Evolutionary conservation across 2,113 vertebrate species (phyloP), one percentile per base, ranked within the genome.

Genomic region (Rhipidura dahli): DNA sequence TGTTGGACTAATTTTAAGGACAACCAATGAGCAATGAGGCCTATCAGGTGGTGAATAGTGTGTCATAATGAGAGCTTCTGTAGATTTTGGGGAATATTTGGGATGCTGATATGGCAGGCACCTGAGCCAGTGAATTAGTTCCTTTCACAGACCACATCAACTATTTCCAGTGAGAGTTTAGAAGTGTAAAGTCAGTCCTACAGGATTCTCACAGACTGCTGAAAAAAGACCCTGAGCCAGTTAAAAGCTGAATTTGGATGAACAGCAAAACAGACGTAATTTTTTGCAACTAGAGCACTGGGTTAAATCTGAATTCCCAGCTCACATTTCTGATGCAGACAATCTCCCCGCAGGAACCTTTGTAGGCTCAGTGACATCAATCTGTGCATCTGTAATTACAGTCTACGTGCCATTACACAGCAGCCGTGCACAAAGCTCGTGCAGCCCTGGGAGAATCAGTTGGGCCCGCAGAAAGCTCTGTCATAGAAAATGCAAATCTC

Each of bases 231-330:
- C 49, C 21, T 2, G 33, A 88, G 75, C 44, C 83, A 72, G 49
- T 45, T 76, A 53, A 65, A 69, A 94, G 39, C 66, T 50, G 71
- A 80, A 95, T 86, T 50, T 73, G 68, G 64, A 86, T 44, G 94
- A 92, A 78, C 33, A 71, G 76, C 60, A 60, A 81, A 96, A 83
- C 33, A 85, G 77, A 72, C 45, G 4, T 37, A 11, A 33, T 80
- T 83, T 89, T 92, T 83, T 81, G 54, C 68, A 92, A 27, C 28
- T 51, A 9, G 80, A 96, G 91, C 64, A 64, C 51, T 87, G 89
- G 76, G 72, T 94, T 92, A 93, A 81, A 66, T 87, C 56, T 84
- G 69, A 94, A 95, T 89, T 96, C 91, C 91, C 93, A 81, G 69
- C 91, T 92, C 56, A 10, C 71, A 77, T 91, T 92, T 78, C 51